Conservation (phyloP, 2,113 vertebrate genomes). For the Lagopus leucura region DNA sequence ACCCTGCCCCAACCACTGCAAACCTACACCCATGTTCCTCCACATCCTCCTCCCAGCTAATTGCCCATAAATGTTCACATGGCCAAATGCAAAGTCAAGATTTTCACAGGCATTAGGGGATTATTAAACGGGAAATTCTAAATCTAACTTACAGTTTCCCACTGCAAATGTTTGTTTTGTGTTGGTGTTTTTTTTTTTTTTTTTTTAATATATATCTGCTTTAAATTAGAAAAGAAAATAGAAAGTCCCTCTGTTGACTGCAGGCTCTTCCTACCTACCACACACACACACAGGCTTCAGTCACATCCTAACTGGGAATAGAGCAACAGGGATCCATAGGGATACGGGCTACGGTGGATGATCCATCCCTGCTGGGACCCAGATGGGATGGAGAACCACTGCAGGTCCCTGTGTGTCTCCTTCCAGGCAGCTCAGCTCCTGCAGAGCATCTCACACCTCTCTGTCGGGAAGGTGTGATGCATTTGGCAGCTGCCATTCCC, state of each 20-base stretch:
- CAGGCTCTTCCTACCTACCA: constrained; percentile 5
- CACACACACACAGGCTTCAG: background rate
- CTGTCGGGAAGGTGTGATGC: constrained; percentile 45
- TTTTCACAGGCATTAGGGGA: constrained; percentile 72
- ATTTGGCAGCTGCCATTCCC: constrained; percentile 59
- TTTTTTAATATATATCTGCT: constrained; percentile 30
- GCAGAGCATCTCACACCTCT: constrained; percentile 50
- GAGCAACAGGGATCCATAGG: background rate
- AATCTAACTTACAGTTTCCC: constrained; percentile 66
- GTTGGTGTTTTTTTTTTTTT: background rate
- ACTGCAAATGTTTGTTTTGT: constrained; percentile 38
- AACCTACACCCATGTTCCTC: constrained; percentile 37
- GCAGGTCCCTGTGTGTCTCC: background rate
- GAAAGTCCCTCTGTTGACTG: background rate
- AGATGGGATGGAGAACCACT: background rate
- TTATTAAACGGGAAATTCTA: constrained; percentile 71
- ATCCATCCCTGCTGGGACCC: background rate
- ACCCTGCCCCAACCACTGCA: background rate
- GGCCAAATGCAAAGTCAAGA: constrained; percentile 53
- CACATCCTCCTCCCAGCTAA: constrained; percentile 33
- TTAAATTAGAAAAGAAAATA: constrained; percentile 77
- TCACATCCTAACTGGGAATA: background rate
- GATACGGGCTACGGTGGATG: background rate
- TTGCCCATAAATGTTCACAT: constrained; percentile 66
- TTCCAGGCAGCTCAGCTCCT: constrained; percentile 10